A percentile compares a stretch with the other conserved stretches of the same genome.
phyloP scores from a whole-genome alignment of 2,888 invertebrate species.

The Lampropteryx suffumata region DNA sequence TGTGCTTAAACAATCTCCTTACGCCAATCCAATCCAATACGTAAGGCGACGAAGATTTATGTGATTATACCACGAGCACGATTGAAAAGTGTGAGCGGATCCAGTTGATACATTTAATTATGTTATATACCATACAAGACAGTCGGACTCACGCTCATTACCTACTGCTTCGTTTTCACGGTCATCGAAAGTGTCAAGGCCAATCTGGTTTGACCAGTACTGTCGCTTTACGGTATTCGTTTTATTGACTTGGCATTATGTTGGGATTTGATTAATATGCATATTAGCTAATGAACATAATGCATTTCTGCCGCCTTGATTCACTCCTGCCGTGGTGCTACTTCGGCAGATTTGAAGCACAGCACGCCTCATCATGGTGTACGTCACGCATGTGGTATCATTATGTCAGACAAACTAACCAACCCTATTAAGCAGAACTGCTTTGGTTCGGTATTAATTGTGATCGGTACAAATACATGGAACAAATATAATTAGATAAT shows the following conservation, averaged over 20 bases:
- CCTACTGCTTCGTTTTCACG: neutral
- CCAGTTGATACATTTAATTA: conserved; percentile 1
- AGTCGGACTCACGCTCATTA: conserved; percentile 4
- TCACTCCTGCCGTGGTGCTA: no score
- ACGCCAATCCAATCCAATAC: neutral
- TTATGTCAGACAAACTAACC: no score
- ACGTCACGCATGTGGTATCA: no score
- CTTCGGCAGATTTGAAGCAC: no score
- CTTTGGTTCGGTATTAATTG: no score
- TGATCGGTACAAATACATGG: no score
- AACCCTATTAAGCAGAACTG: no score
- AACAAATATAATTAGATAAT: no score
- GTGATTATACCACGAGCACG: neutral
- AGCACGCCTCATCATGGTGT: no score
- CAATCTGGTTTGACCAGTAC: conserved; percentile 7
- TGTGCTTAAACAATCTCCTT: neutral
- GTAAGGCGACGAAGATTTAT: neutral
- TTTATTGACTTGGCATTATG: no score
- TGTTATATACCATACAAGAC: neutral
- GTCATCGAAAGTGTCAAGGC: conserved; percentile 13
- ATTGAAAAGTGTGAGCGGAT: neutral
- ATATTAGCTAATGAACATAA: neutral
- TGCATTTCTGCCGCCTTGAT: no score
- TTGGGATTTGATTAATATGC: no score
- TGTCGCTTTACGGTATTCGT: neutral